Evolutionary conservation across 2,113 vertebrate genomes (phyloP).

Genomic region (Cathartes aura): DNA sequence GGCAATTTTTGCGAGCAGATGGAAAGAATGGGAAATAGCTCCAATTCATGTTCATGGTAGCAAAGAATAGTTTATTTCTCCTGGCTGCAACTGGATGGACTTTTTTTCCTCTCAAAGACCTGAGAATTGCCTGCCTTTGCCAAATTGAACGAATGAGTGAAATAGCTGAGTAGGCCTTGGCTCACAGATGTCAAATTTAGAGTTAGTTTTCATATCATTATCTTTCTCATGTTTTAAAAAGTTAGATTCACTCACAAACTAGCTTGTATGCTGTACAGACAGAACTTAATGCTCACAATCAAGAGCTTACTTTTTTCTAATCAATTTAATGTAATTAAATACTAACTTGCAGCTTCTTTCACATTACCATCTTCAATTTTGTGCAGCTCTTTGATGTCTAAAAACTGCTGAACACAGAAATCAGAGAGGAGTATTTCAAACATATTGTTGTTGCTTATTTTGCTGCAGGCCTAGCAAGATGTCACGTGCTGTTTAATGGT

Average conservation of each 20-base stretch:
- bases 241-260: neutral
- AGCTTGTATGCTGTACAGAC: neutral
- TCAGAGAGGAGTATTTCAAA: neutral
- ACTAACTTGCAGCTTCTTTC: neutral
- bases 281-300: neutral
- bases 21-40: neutral
- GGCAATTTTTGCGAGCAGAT: neutral
- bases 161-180: neutral
- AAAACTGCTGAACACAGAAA: neutral
- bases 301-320: neutral
- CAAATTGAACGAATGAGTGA: neutral
- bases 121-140: neutral
- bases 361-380: neutral
- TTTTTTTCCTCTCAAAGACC: neutral
- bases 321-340: constrained; percentile 12
- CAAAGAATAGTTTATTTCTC: neutral
- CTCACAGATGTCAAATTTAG: neutral
- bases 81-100: neutral
- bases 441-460: neutral
- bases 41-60: neutral
- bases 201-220: neutral
- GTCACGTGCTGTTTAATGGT: neutral
- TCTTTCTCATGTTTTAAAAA: neutral
- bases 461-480: neutral
- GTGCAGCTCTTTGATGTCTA: neutral